Conservation (phyloP, 37 sponge, comb jelly and placozoan species). For the Cliona cf. orientalis region DNA sequence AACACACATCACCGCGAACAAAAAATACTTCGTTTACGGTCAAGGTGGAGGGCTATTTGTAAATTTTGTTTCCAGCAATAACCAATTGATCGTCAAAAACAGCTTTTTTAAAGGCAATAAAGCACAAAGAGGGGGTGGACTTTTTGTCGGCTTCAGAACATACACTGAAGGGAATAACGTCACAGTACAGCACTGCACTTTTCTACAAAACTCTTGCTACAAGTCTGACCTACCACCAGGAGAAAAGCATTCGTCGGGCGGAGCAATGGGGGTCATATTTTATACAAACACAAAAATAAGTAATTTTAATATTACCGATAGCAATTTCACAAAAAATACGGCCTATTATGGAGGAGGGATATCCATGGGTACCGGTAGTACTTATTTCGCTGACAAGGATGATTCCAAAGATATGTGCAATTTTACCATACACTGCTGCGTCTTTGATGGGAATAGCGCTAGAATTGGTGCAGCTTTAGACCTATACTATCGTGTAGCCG, state of each 20-base stretch:
- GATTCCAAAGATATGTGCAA: background rate
- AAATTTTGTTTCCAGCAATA: background rate
- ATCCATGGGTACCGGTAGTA: background rate
- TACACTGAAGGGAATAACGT: background rate
- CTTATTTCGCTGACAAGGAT: background rate
- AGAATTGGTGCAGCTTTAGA: slow-evolving; percentile 38
- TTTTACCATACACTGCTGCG: background rate
- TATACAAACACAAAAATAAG: background rate
- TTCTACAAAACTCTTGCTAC: background rate
- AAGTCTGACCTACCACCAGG: background rate
- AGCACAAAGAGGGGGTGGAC: slow-evolving; percentile 1
- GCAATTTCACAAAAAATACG: slow-evolving; percentile 7
- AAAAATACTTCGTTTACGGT: background rate
- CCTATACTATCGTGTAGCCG: background rate
- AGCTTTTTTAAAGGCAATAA: slow-evolving; percentile 2
- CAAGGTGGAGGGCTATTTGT: slow-evolving; percentile 13
- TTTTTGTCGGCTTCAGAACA: background rate
- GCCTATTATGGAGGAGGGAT: slow-evolving; percentile 30
- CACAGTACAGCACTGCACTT: background rate
- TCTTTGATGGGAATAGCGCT: slow-evolving; percentile 14
- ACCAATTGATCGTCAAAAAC: background rate
- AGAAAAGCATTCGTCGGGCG: slow-evolving; percentile 10
- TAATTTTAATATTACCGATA: background rate
- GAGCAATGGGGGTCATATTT: background rate
- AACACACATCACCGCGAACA: background rate